A percentile compares a stretch with the other conserved stretches of the same genome.
These are phyloP conservation scores for Neodontobutis hainanensis DNA, from an alignment of 2,113 vertebrate genomes.

Conservation along the genomic window DNA sequence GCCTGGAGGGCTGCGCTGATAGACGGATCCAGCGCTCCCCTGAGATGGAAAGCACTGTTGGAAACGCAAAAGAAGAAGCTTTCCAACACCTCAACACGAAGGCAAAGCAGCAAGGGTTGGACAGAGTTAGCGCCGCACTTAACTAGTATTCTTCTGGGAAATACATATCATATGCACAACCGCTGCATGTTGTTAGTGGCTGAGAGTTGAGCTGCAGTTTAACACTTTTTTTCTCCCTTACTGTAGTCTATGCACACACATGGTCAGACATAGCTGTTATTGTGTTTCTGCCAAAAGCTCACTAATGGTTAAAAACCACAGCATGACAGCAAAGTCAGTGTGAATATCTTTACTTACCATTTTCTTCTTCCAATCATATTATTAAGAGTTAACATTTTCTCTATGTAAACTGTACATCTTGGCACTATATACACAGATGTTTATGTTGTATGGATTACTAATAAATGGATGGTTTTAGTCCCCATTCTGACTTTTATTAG, in stretches of 20 bases:
- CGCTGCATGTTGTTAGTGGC: not conserved
- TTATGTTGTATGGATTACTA: too few relatives aligned
- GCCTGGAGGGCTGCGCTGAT: constrained; percentile 51
- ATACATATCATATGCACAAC: constrained; percentile 20
- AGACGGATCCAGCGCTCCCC: constrained; percentile 42
- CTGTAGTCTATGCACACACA: not conserved
- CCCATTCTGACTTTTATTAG: too few relatives aligned
- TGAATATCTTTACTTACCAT: too few relatives aligned
- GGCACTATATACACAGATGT: too few relatives aligned
- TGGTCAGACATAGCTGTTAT: too few relatives aligned
- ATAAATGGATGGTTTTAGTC: too few relatives aligned
- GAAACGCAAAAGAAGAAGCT: constrained; percentile 38
- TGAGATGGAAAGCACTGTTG: constrained; percentile 37
- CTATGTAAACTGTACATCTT: too few relatives aligned
- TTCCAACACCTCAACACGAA: constrained; percentile 47
- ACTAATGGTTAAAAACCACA: too few relatives aligned
- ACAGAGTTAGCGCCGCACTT: constrained; percentile 6
- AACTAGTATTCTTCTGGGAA: constrained; percentile 25
- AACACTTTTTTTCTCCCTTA: not conserved
- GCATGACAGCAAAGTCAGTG: too few relatives aligned
- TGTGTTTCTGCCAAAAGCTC: too few relatives aligned
- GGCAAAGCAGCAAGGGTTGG: constrained; percentile 22
- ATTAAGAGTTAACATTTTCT: too few relatives aligned
- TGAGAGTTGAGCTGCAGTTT: not conserved
- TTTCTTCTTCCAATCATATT: too few relatives aligned